Conservation (phyloP, 2,888 invertebrate species). For the Diarsia dahlii region DNA sequence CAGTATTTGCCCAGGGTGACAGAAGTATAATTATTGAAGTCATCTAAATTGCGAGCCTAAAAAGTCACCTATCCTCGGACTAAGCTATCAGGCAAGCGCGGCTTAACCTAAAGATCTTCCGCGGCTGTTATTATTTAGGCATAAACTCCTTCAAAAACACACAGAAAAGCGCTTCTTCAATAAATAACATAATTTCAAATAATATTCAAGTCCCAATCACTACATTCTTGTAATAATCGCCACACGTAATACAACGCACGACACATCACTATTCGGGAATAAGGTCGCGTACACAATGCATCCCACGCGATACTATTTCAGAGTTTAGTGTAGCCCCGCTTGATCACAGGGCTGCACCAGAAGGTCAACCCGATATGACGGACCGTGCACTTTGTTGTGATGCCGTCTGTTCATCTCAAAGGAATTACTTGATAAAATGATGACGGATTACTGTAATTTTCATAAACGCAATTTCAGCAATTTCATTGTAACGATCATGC, state of each 20-base stretch:
- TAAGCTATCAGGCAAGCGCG: no score
- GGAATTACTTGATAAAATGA: constrained; percentile 15
- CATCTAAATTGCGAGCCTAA: background rate
- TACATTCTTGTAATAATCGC: background rate
- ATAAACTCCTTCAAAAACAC: no score
- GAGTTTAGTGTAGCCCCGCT: constrained; percentile 70
- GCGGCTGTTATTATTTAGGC: no score
- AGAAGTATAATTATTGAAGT: background rate
- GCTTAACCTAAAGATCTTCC: no score
- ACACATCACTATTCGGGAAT: constrained; percentile 64
- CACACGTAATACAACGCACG: constrained; percentile 20
- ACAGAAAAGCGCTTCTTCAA: background rate
- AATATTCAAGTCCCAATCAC: background rate
- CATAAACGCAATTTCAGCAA: no score
- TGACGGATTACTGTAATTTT: constrained; percentile 6
- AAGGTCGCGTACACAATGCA: constrained; percentile 77
- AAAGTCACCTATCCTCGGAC: no score
- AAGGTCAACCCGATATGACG: constrained; percentile 43
- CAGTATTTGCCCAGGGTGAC: background rate
- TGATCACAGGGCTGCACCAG: constrained; percentile 63
- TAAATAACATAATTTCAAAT: background rate
- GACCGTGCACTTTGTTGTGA: constrained; percentile 24
- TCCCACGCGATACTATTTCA: constrained; percentile 83
- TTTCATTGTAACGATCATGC: no score
- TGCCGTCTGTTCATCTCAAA: constrained; percentile 6